phyloP scores from a whole-genome alignment of 2,888 invertebrate species.

The Artemia sinica region DNA sequence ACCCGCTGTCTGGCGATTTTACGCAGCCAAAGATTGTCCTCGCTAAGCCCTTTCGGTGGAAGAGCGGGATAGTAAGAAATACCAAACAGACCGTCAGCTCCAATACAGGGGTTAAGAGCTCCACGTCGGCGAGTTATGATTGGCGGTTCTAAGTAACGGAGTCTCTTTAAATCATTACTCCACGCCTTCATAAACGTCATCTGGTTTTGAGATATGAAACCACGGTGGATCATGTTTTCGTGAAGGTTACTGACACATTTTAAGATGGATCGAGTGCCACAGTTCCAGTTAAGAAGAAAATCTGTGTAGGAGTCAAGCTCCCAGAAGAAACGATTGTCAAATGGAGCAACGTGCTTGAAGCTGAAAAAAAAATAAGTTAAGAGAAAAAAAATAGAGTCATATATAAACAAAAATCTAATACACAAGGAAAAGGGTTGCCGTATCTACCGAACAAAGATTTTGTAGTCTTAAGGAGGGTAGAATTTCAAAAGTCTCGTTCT shows the following conservation, averaged over 20 bases:
- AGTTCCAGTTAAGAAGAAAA: conserved; percentile 28
- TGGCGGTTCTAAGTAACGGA: conserved; percentile 29
- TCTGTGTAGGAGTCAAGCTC: conserved; percentile 21
- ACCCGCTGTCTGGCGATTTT: conserved; percentile 13
- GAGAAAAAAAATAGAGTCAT: too few species aligned
- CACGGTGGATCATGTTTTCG: conserved; percentile 27
- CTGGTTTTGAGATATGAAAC: conserved; percentile 26
- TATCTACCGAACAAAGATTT: too few species aligned
- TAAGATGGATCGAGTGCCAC: conserved; percentile 27
- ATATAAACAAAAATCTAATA: too few species aligned
- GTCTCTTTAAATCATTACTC: conserved; percentile 27
- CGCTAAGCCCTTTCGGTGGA: conserved; percentile 12
- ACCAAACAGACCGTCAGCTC: conserved; percentile 28
- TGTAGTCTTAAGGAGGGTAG: too few species aligned
- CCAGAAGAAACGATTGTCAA: too few species aligned
- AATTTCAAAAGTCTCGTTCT: too few species aligned
- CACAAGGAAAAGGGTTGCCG: too few species aligned
- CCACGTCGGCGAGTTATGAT: conserved; percentile 28
- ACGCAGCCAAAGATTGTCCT: conserved; percentile 12
- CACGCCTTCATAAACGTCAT: conserved; percentile 27
- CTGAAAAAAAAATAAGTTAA: too few species aligned
- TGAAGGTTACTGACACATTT: conserved; percentile 27
- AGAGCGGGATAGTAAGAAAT: conserved; percentile 28
- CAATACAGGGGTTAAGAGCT: conserved; percentile 27
- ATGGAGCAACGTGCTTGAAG: too few species aligned